Base-by-base conservation (phyloP, 2,888 invertebrate genomes). In the Lathronympha strigana region DNA sequence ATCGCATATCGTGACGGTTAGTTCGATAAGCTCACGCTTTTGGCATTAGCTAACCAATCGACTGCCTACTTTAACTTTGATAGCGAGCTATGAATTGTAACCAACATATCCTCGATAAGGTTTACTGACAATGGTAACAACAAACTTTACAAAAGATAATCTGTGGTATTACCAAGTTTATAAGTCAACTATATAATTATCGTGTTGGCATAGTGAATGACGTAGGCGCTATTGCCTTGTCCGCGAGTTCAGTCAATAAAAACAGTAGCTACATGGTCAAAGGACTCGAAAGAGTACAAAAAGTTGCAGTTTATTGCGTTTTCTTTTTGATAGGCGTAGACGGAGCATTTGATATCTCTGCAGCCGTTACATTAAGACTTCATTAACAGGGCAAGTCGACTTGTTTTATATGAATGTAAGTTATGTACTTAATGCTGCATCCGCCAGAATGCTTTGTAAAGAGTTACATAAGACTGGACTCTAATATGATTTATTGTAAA, bases 231-330 rank as follows among this genome's bases (percentile, higher is more conserved):
- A 28, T 6, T 6, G 28, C 31, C 31, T 31, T 9, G 9, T 8
- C 31, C 1, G 1, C 5, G 4, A 31, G 31, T 4, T 6, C 6
- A 28, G 9, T 6, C 31, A 6, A 31, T 1, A 31, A 6, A 31
- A n/a, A n/a, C n/a, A 31, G 31, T 31, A 31, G 31, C 31, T 31
- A 31, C 31, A 31, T 31, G 31, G 31, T 9, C 31, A 6, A 1
- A 31, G 31, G 9, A 31, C 9, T 31, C 31, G 9, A 36, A 4
- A n/a, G 28, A 36, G 4, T n/a, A 36, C 13, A n/a, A 4, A 36
- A 4, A n/a, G 13, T n/a, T 36, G 3, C 36, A 2, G 4, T n/a
- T 36, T 21, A 45, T 17, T 21, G 69, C 78, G 67, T 74, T 75
- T 76, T 71, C 74, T 60, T 69, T 50, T 50, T 13, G 28, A 50